Conservation (phyloP, 2,888 invertebrate genomes). For the Mantis religiosa region DNA sequence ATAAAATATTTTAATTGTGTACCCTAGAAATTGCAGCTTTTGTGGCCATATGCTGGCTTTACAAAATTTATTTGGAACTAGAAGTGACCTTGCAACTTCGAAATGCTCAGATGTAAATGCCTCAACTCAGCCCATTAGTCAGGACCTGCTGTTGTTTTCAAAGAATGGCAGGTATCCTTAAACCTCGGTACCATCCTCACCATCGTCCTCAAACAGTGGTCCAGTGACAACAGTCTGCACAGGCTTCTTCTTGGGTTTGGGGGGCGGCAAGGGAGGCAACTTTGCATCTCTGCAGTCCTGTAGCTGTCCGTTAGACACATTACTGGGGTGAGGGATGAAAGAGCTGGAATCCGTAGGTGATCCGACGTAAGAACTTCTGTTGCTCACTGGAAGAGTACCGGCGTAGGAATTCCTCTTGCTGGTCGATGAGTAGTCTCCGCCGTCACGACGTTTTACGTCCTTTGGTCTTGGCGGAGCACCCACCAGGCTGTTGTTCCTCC, state of each 20-base stretch:
- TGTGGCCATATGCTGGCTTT: too few relatives aligned
- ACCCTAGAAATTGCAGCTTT: too few relatives aligned
- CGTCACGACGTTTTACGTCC: background rate
- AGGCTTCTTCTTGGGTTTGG: conserved; percentile 6
- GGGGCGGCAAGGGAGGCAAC: conserved; percentile 5
- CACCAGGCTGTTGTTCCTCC: background rate
- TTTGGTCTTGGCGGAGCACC: background rate
- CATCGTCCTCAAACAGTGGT: background rate
- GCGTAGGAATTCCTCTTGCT: background rate
- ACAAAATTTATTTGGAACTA: too few relatives aligned
- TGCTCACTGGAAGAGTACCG: background rate
- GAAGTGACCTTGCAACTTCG: too few relatives aligned
- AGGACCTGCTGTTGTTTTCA: background rate
- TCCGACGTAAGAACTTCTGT: background rate
- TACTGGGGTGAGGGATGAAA: background rate
- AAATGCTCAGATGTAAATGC: too few relatives aligned
- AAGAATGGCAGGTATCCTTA: background rate
- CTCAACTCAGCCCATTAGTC: background rate
- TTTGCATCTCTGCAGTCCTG: background rate
- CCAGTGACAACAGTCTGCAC: background rate
- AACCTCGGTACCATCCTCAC: conserved; percentile 7
- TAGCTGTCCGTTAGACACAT: conserved; percentile 1
- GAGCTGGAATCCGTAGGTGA: background rate
- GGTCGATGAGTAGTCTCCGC: background rate
- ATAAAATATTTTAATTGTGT: too few relatives aligned